Percentiles rank a stretch among this genome's conserved stretches.
phyloP scores from a whole-genome alignment of 2,113 vertebrate species.

The Malurus melanocephalus region DNA sequence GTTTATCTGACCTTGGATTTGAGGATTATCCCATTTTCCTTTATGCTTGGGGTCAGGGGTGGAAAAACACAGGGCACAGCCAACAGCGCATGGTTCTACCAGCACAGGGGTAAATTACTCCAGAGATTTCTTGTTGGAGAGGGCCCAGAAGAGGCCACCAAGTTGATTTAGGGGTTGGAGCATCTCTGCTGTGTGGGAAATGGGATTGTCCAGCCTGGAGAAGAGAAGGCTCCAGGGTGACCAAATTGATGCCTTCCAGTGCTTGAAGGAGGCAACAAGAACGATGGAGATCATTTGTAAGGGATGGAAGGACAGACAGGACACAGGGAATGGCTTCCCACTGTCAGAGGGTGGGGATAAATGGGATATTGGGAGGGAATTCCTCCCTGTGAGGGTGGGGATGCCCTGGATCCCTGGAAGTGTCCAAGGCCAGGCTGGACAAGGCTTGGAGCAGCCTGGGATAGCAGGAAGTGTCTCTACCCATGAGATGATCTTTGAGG shows the following conservation, averaged over 20 bases:
- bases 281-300: too few relatives aligned
- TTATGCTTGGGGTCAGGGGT: not conserved
- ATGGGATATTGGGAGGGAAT: not conserved
- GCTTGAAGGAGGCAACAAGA: not conserved
- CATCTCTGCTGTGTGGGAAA: not conserved
- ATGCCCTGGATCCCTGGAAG: not conserved
- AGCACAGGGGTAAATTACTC: not conserved
- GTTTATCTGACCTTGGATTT: not conserved
- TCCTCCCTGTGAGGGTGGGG: not conserved
- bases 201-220: not conserved
- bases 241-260: not conserved
- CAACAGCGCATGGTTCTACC: not conserved
- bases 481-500: not conserved
- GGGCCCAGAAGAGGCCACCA: not conserved
- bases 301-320: not conserved
- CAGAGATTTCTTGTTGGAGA: not conserved
- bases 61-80: accelerated
- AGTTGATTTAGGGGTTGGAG: not conserved
- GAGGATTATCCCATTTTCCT: not conserved
- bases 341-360: not conserved
- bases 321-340: not conserved
- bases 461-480: not conserved
- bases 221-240: not conserved
- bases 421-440: not conserved
- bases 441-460: not conserved